phyloP scores from a whole-genome alignment of 2,888 invertebrate species.

The Scaptomyza parva region DNA sequence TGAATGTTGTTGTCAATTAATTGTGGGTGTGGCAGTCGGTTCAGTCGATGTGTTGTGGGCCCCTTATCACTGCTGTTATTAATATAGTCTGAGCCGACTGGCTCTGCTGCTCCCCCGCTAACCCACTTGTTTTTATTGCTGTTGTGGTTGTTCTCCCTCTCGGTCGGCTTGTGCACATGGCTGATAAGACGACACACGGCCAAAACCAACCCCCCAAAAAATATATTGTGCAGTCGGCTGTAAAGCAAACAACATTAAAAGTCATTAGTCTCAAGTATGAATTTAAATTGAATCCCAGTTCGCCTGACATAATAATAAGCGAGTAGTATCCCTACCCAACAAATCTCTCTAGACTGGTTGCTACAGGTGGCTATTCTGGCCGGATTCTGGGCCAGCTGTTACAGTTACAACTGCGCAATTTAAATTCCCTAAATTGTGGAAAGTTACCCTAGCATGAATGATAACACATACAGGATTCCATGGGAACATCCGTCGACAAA shows the following conservation, averaged over 20 bases:
- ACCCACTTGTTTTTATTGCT: not conserved
- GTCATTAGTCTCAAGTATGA: slow-evolving; percentile 73
- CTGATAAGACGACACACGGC: slow-evolving; percentile 61
- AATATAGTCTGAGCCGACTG: slow-evolving; percentile 48
- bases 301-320: slow-evolving; percentile 27
- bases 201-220: not conserved
- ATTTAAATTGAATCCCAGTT: slow-evolving; percentile 65
- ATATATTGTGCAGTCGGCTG: slow-evolving; percentile 73
- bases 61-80: slow-evolving; percentile 64
- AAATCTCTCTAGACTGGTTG: not conserved
- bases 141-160: not conserved
- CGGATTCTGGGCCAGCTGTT: slow-evolving; percentile 8
- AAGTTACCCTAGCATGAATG: not conserved
- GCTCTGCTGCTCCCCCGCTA: slow-evolving; percentile 6
- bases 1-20: slow-evolving; percentile 66
- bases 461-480: slow-evolving; percentile 7
- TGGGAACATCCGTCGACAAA: slow-evolving; percentile 16
- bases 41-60: slow-evolving; percentile 15
- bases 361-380: slow-evolving; percentile 30
- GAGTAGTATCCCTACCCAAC: not conserved
- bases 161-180: slow-evolving; percentile 64
- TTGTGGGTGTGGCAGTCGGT: slow-evolving; percentile 47
- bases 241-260: slow-evolving; percentile 78
- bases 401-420: slow-evolving; percentile 33
- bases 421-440: slow-evolving; percentile 1